phyloP scores from a whole-genome alignment of 1,140 invertebrate genomes.

The Gerris buenoi region DNA sequence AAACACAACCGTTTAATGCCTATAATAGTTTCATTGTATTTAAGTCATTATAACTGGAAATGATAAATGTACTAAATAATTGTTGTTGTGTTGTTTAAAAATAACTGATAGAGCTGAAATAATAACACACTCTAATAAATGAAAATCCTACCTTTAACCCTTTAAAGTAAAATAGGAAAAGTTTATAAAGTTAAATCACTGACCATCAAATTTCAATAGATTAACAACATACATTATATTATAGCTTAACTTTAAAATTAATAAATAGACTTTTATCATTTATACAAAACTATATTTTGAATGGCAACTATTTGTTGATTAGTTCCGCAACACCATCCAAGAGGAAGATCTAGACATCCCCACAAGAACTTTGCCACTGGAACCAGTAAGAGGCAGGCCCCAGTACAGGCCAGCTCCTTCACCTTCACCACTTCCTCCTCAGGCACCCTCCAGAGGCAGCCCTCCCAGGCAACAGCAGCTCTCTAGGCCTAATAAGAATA shows the following conservation, averaged over 20 bases:
- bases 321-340: neutral
- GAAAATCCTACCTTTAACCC: too few species aligned
- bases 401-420: neutral
- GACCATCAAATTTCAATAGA: too few species aligned
- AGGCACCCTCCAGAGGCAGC: neutral
- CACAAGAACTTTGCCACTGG: neutral
- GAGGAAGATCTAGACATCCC: neutral
- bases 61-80: too few species aligned
- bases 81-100: too few species aligned
- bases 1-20: too few species aligned
- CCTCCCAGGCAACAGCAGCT: conserved; percentile 10
- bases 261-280: neutral
- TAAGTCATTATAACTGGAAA: too few species aligned
- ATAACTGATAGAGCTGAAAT: too few species aligned
- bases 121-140: too few species aligned
- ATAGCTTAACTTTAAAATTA: neutral
- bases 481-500: conserved; percentile 8
- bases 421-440: neutral
- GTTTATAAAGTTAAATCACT: too few species aligned
- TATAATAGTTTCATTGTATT: too few species aligned
- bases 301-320: neutral
- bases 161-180: too few species aligned
- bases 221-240: conserved; percentile 2
- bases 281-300: neutral
- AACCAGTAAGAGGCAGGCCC: conserved; percentile 1